Conservation (phyloP, 2,888 invertebrate genomes). For the Ditylenchus weischeri region DNA sequence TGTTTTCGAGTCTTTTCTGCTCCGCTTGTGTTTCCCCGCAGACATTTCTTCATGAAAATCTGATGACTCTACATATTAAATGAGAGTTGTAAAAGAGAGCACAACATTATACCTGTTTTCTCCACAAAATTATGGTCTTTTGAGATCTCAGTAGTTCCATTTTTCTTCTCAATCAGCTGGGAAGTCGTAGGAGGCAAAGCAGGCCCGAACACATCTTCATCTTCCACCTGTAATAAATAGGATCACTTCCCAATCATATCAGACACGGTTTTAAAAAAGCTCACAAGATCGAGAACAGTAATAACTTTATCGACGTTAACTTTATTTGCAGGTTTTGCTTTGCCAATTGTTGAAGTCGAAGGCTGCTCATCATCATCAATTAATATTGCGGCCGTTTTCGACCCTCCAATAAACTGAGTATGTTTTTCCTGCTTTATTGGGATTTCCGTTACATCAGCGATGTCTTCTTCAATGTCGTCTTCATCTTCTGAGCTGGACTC, state of each 20-base stretch:
- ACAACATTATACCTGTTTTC: constrained; percentile 3
- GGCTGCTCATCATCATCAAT: constrained; percentile 7
- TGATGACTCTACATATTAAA: background rate
- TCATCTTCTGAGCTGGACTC: constrained; percentile 12
- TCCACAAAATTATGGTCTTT: no score
- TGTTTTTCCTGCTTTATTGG: constrained; percentile 1
- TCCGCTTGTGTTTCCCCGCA: background rate
- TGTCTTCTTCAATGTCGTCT: constrained; percentile 13
- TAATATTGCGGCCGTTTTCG: background rate
- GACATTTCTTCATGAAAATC: background rate
- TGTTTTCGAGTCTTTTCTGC: constrained; percentile 9
- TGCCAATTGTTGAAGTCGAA: no score
- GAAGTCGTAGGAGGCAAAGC: constrained; percentile 29
- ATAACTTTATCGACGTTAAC: constrained; percentile 27
- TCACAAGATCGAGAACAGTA: constrained; percentile 34
- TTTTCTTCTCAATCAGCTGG: background rate
- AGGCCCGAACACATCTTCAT: constrained; percentile 44
- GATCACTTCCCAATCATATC: no score
- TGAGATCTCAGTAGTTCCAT: no score
- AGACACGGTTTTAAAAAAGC: no score
- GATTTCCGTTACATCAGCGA: background rate
- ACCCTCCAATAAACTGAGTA: background rate
- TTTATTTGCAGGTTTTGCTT: background rate
- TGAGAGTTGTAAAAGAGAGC: background rate
- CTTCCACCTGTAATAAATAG: constrained; percentile 21